Evolutionary conservation across 2,888 invertebrate species (phyloP), one percentile per base, ranked within the genome.

Genomic region (Aphodius sticticus): DNA sequence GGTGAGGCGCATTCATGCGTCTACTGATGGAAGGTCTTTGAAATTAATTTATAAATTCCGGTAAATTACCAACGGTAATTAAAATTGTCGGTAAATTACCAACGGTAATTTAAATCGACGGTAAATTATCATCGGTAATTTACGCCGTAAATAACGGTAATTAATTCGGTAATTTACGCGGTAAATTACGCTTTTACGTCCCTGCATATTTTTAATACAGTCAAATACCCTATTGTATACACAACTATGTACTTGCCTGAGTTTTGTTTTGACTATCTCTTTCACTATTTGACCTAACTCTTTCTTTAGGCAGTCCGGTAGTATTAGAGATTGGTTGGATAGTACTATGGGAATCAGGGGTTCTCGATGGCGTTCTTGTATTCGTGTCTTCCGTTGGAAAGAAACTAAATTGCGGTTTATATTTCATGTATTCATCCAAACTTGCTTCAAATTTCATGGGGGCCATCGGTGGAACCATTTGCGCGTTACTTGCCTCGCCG

Each of bases 201-300:
- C n/a, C n/a, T n/a, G n/a, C n/a, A n/a, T n/a, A n/a, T n/a, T n/a
- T n/a, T n/a, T n/a, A n/a, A n/a, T n/a, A n/a, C n/a, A n/a, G n/a
- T n/a, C n/a, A n/a, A n/a, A n/a, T n/a, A n/a, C n/a, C n/a, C n/a
- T n/a, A n/a, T n/a, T n/a, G n/a, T n/a, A 15, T 15, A 14, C 15
- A 71, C n/a, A 71, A 14, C 12, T 2, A 16, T 71, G 16, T 37
- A 71, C 38, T 69, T 83, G 88, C 88, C 85, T 88, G 88, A 69
- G 84, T 85, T 83, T 87, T 88, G 77, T 85, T 87, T 77, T 86
- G 84, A 84, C 83, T 83, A 83, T 86, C 86, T 81, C 86, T 84
- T 80, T 87, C 87, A 77, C 81, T 85, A 78, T 85, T 85, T 2
- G 85, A 81, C 35, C 84, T 78, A 15, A 83, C 82, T 69, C 83